phyloP scores from a whole-genome alignment of 2,797 vertebrate genomes.

The Myotis daubentonii region DNA sequence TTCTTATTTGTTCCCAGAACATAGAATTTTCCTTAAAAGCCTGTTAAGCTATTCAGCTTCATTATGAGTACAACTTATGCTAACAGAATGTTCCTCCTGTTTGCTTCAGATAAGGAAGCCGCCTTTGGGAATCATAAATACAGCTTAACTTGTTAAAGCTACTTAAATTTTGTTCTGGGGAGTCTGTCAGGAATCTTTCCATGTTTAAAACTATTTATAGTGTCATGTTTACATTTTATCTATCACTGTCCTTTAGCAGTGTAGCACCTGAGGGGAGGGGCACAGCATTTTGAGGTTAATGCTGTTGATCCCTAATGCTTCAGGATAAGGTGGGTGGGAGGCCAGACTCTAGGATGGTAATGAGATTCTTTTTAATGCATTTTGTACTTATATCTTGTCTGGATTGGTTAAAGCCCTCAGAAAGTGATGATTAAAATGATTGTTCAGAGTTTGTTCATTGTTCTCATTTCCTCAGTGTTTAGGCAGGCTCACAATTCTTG shows the following conservation, averaged over 20 bases:
- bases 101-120: slow-evolving; percentile 61
- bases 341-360: background rate
- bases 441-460: slow-evolving; percentile 32
- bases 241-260: slow-evolving; percentile 15
- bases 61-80: slow-evolving; percentile 34
- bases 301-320: background rate
- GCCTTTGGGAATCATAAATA: slow-evolving; percentile 47
- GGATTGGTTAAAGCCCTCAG: slow-evolving; percentile 30
- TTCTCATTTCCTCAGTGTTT: slow-evolving; percentile 53
- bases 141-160: slow-evolving; percentile 60
- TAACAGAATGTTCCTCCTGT: slow-evolving; percentile 59
- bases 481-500: slow-evolving; percentile 27
- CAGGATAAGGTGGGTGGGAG: background rate
- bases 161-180: slow-evolving; percentile 57
- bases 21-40: slow-evolving; percentile 54
- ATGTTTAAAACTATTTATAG: slow-evolving; percentile 52
- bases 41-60: slow-evolving; percentile 45
- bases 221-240: slow-evolving; percentile 38
- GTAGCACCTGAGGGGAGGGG: background rate
- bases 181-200: slow-evolving; percentile 54
- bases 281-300: slow-evolving; percentile 18
- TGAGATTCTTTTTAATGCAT: slow-evolving; percentile 25
- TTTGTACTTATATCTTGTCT: slow-evolving; percentile 35
- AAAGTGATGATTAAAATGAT: background rate
- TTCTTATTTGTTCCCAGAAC: slow-evolving; percentile 35